phyloP scores from a whole-genome alignment of 1,140 invertebrate genomes.

The Manduca sexta region DNA sequence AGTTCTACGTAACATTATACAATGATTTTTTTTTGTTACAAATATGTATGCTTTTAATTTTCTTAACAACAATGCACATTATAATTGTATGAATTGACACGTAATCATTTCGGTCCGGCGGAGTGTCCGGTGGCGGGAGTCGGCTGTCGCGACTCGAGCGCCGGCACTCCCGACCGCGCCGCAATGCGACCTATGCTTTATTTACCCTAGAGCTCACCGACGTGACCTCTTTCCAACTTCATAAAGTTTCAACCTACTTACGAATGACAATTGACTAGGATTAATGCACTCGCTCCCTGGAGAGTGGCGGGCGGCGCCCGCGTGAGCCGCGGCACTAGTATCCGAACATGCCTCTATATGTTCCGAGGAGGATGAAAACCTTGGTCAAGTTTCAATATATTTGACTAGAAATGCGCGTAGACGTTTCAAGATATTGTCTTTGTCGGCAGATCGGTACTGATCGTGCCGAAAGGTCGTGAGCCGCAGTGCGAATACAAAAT shows the following conservation, averaged over 20 bases:
- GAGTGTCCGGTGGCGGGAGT: constrained; percentile 1
- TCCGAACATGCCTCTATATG: constrained; percentile 35
- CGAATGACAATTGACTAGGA: constrained; percentile 71
- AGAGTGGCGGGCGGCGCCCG: constrained; percentile 11
- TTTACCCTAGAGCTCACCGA: background rate
- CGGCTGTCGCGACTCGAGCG: constrained; percentile 2
- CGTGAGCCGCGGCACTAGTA: constrained; percentile 21
- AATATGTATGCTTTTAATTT: constrained; percentile 48
- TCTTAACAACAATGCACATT: constrained; percentile 65
- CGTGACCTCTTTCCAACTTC: constrained; percentile 12
- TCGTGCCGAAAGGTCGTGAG: constrained; percentile 12
- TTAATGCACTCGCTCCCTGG: constrained; percentile 44
- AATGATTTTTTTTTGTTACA: constrained; percentile 55
- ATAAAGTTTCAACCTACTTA: constrained; percentile 38
- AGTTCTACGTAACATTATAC: constrained; percentile 63
- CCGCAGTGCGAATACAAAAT: constrained; percentile 46
- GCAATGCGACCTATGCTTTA: too few relatives aligned
- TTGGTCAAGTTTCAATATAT: constrained; percentile 61
- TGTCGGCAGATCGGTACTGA: too few relatives aligned
- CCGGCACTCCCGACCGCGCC: too few relatives aligned
- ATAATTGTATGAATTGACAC: constrained; percentile 70
- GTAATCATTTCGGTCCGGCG: constrained; percentile 33
- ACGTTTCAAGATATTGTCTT: constrained; percentile 12
- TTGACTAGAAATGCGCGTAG: constrained; percentile 58
- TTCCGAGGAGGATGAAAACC: constrained; percentile 38